These are phyloP conservation scores for Arizona elegans DNA, from an alignment of 2,113 vertebrate species.

Conservation along the genomic window DNA sequence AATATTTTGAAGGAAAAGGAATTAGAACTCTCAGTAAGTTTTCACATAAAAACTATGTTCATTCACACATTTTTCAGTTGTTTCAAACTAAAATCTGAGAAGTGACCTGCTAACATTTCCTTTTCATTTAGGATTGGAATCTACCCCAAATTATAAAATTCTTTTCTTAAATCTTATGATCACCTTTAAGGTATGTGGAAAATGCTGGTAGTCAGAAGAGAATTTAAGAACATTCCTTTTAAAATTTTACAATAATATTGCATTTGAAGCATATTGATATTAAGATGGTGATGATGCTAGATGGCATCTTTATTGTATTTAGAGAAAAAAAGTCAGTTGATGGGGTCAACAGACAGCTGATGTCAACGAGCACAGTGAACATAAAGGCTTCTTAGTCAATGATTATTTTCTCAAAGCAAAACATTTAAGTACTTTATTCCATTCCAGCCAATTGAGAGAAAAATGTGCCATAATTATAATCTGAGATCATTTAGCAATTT, in stretches of 20 bases:
- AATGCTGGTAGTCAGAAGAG: no score
- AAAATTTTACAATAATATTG: background rate
- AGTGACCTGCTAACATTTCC: no score
- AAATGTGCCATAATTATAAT: background rate
- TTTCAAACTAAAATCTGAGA: no score
- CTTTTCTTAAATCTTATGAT: no score
- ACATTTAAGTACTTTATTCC: constrained; percentile 4
- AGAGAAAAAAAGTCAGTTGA: background rate
- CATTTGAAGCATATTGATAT: background rate
- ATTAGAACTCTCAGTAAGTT: no score
- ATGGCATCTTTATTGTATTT: background rate
- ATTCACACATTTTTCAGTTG: no score
- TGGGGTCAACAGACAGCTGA: background rate
- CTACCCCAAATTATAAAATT: no score
- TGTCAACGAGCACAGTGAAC: background rate
- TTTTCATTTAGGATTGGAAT: no score
- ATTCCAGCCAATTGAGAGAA: background rate
- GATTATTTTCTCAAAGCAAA: background rate
- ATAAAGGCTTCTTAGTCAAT: background rate
- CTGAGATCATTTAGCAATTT: constrained; percentile 4
- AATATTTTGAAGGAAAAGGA: no score
- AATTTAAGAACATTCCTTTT: background rate
- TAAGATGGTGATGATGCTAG: background rate
- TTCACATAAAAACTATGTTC: no score
- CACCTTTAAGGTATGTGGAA: no score